These are phyloP conservation scores for Teleogryllus oceanicus DNA, from an alignment of 2,888 invertebrate genomes.

Conservation along the genomic window DNA sequence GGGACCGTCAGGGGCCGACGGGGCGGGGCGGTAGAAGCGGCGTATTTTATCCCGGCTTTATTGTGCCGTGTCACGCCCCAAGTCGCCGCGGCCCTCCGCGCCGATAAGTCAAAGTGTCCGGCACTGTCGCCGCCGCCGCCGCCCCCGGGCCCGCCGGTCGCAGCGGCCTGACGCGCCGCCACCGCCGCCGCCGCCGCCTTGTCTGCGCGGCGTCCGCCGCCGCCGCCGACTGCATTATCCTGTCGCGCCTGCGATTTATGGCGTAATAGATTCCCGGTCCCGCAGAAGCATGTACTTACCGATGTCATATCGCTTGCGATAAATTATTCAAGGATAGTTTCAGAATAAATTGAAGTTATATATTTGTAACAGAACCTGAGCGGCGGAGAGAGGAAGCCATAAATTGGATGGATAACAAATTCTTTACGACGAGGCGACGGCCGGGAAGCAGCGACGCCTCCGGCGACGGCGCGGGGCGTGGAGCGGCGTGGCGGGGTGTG, in stretches of 20 bases:
- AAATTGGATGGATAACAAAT: conserved; percentile 7
- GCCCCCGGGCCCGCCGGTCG: not conserved
- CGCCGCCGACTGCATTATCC: conserved; percentile 1
- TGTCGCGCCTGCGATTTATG: not conserved
- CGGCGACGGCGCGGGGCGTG: not conserved
- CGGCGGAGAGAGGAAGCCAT: conserved; percentile 1
- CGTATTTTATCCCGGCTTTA: conserved; percentile 42
- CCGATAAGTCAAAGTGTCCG: conserved; percentile 40
- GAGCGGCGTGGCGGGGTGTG: not conserved
- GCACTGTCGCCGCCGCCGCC: not conserved
- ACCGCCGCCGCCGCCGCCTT: not conserved
- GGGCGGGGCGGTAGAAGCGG: conserved; percentile 27
- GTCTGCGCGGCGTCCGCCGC: conserved; percentile 1
- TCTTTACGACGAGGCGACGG: not conserved
- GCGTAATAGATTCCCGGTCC: conserved; percentile 5
- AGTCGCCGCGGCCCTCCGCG: conserved; percentile 40
- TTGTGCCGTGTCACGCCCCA: conserved; percentile 42
- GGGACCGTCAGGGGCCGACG: conserved; percentile 2
- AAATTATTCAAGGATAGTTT: conserved; percentile 18
- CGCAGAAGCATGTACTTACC: conserved; percentile 18
- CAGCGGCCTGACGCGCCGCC: not conserved
- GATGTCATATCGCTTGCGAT: conserved; percentile 10
- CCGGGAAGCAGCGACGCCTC: not conserved
- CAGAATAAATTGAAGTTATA: conserved; percentile 18
- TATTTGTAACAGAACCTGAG: conserved; percentile 1